A percentile compares a stretch with the other conserved stretches of the same genome.
These are phyloP conservation scores for Zoanthus solanderi DNA, from an alignment of 92 coral and sea anemone genomes.

Conservation along the genomic window DNA sequence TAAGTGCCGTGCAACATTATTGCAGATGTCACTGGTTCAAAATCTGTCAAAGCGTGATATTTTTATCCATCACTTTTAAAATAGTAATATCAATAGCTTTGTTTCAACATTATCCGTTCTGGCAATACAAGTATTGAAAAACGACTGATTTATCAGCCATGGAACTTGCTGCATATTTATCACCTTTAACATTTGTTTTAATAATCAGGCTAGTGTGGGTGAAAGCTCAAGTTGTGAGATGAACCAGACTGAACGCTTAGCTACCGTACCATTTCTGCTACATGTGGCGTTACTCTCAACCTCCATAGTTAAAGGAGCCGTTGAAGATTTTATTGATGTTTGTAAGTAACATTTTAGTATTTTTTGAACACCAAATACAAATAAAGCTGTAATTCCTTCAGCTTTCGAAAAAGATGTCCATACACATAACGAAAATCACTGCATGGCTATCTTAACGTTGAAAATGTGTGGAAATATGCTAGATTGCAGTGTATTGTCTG, in stretches of 20 bases:
- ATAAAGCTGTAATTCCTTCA: background rate
- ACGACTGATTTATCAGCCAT: no score
- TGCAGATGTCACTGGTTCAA: no score
- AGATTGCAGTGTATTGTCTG: no score
- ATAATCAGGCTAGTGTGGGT: slow-evolving; percentile 71
- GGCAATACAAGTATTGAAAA: no score
- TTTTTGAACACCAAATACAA: background rate
- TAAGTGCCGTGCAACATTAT: no score
- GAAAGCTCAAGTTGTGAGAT: slow-evolving; percentile 45
- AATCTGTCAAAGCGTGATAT: no score
- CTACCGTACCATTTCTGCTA: slow-evolving; percentile 89
- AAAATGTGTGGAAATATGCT: background rate
- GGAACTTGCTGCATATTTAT: no score
- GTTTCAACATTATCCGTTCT: no score
- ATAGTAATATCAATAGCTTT: no score
- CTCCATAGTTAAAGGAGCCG: slow-evolving; percentile 79
- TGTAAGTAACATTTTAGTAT: slow-evolving; percentile 69
- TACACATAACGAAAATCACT: background rate
- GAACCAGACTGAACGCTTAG: slow-evolving; percentile 61
- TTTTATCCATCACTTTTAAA: no score
- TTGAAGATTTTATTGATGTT: slow-evolving; percentile 78
- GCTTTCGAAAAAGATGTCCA: background rate
- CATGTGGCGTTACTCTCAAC: slow-evolving; percentile 92
- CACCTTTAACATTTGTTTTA: background rate
- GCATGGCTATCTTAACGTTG: background rate